phyloP scores from a whole-genome alignment of 2,113 vertebrate species.

The Hyaena hyaena region DNA sequence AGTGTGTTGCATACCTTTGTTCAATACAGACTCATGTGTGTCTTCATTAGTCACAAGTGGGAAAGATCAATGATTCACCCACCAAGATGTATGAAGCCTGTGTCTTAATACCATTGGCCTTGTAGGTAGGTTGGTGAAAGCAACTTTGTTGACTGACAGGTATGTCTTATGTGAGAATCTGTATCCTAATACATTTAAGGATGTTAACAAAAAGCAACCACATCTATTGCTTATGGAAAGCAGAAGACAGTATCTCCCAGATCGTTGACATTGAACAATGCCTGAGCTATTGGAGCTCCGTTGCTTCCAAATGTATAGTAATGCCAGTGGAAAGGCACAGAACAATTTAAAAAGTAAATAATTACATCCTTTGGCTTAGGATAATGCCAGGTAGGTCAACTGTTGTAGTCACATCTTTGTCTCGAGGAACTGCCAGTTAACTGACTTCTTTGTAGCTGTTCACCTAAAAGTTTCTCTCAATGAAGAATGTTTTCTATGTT shows the following conservation, averaged over 20 bases:
- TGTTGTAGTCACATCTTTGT: background rate
- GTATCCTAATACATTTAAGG: slow-evolving; percentile 79
- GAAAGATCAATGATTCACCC: slow-evolving; percentile 71
- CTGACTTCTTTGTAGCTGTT: slow-evolving; percentile 53
- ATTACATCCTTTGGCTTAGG: slow-evolving; percentile 35
- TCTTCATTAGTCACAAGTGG: slow-evolving; percentile 81
- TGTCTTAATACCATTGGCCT: slow-evolving; percentile 81
- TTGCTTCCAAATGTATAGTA: slow-evolving; percentile 67
- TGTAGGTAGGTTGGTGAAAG: slow-evolving; percentile 74
- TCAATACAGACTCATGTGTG: slow-evolving; percentile 53
- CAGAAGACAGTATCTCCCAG: slow-evolving; percentile 48
- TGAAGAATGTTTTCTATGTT: background rate
- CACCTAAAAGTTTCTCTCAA: slow-evolving; percentile 59
- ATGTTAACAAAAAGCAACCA: slow-evolving; percentile 57
- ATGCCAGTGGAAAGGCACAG: slow-evolving; percentile 43
- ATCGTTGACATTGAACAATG: slow-evolving; percentile 60
- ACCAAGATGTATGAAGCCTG: slow-evolving; percentile 80
- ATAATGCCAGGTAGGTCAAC: background rate
- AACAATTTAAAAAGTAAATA: slow-evolving; percentile 11
- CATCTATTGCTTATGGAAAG: slow-evolving; percentile 66
- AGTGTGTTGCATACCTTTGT: slow-evolving; percentile 4
- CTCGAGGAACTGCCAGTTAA: slow-evolving; percentile 1
- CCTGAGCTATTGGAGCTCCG: background rate
- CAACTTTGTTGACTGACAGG: slow-evolving; percentile 73
- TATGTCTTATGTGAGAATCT: slow-evolving; percentile 80